Percentiles rank a stretch among this genome's conserved stretches.
phyloP scores from a whole-genome alignment of 1,140 invertebrate genomes.

The Drosophila ficusphila region DNA sequence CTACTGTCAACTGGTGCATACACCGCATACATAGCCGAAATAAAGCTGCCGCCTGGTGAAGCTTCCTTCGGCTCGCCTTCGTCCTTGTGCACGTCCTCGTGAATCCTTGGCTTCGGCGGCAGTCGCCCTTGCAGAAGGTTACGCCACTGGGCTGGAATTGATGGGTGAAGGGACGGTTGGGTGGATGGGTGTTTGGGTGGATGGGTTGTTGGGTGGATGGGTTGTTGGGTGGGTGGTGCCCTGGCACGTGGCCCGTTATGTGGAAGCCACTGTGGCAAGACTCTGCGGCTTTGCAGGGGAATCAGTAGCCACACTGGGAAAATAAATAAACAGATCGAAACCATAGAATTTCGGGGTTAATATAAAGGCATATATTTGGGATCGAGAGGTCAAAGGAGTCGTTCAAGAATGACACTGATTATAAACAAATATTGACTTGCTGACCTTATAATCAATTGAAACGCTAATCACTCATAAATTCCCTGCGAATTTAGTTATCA shows the following conservation, averaged over 20 bases:
- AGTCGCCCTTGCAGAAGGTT: constrained; percentile 65
- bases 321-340: background rate
- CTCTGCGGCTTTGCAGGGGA: constrained; percentile 33
- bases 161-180: constrained; percentile 4
- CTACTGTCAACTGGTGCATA: background rate
- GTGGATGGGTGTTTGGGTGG: background rate
- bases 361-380: background rate
- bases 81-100: constrained; percentile 41
- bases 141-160: constrained; percentile 44
- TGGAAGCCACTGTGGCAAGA: constrained; percentile 57
- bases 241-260: constrained; percentile 68
- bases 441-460: too few species aligned
- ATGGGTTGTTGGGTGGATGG: constrained; percentile 17
- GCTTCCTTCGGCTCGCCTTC: constrained; percentile 35
- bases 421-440: too few species aligned
- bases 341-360: too few species aligned
- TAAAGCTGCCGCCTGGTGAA: constrained; percentile 14
- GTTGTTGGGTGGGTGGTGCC: background rate
- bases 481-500: too few species aligned
- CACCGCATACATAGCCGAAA: background rate
- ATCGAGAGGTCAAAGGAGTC: background rate
- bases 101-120: constrained; percentile 8
- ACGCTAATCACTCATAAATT: too few species aligned
- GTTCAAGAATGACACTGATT: too few species aligned
- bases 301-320: constrained; percentile 2